Evolutionary conservation across 2,797 vertebrate genomes (phyloP), one percentile per base, ranked within the genome.

Genomic region (Sphenodon punctatus): DNA sequence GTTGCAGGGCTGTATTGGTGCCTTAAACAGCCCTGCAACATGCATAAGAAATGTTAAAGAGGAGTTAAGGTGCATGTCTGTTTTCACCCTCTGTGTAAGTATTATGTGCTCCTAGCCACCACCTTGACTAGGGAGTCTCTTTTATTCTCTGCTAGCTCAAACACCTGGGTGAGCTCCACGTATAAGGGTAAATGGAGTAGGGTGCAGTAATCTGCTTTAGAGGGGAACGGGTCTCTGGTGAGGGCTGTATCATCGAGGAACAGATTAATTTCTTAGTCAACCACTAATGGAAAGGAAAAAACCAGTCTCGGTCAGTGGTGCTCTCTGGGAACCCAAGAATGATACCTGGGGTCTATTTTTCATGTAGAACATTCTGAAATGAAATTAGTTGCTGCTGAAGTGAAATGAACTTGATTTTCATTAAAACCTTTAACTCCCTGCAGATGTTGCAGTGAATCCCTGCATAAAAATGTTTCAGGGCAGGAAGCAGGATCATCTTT

Each of bases 301-400:
- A 51, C 25, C 15, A 15, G 25, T 8, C n/a, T 51, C n/a, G 51
- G n/a, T 49, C n/a, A 5, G 8, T 51, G 49, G 20, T 46, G 20
- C n/a, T 51, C 49, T 51, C n/a, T 51, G 14, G 25, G 49, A 51
- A 51, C 27, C 30, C 48, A 72, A 46, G 15, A 82, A 60, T 19
- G 78, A 74, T 80, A 75, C 78, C 78, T 56, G 88, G 8, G n/a
- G 56, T 87, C 80, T 78, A 41, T 42, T 81, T 80, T 80, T 77
- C 74, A 86, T 83, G 82, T 45, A 65, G 84, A 38, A 53, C 82
- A 88, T 79, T 69, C 27, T 42, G 58, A 74, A 74, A 32, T 58
- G 0, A 39, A 84, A 84, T 43, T 71, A 67, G 72, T 63, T 74
- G 41, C 74, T 80, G 48, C 48, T 77, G 53, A 77, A 82, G 80